Evolutionary conservation across 1,140 invertebrate species (phyloP).

Genomic region (Lasaia peninsularis): DNA sequence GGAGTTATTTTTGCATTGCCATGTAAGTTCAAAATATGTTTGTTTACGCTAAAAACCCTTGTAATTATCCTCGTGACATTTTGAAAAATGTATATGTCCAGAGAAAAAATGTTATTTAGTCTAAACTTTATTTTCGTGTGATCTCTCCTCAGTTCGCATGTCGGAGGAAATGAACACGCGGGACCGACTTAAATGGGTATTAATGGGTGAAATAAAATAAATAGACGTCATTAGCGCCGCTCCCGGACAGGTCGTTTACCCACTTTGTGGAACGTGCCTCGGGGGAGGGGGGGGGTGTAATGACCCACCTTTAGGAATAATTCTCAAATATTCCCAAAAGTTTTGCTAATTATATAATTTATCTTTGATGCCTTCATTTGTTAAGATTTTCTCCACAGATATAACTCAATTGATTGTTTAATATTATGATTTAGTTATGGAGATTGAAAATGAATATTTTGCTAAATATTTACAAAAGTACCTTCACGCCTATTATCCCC

Average conservation of each 20-base stretch:
- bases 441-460: too few relatives aligned
- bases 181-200: slow-evolving; percentile 1
- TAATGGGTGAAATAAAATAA: slow-evolving; percentile 6
- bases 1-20: too few relatives aligned
- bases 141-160: not conserved
- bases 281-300: not conserved
- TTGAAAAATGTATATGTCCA: too few relatives aligned
- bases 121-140: not conserved
- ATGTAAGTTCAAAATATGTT: too few relatives aligned
- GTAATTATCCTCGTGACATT: too few relatives aligned
- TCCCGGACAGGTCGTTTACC: slow-evolving; percentile 6
- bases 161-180: slow-evolving; percentile 3
- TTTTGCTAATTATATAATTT: not conserved
- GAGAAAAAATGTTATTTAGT: not conserved
- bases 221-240: slow-evolving; percentile 5
- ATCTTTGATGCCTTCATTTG: not conserved
- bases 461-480: too few relatives aligned
- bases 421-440: too few relatives aligned
- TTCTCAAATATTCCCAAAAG: not conserved
- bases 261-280: slow-evolving; percentile 1
- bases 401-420: too few relatives aligned
- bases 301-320: not conserved
- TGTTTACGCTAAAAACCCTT: too few relatives aligned
- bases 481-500: too few relatives aligned
- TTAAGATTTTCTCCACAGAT: not conserved